Evolutionary conservation across 92 coral and sea anemone species (phyloP).

Genomic region (Heliopora coerulea): DNA sequence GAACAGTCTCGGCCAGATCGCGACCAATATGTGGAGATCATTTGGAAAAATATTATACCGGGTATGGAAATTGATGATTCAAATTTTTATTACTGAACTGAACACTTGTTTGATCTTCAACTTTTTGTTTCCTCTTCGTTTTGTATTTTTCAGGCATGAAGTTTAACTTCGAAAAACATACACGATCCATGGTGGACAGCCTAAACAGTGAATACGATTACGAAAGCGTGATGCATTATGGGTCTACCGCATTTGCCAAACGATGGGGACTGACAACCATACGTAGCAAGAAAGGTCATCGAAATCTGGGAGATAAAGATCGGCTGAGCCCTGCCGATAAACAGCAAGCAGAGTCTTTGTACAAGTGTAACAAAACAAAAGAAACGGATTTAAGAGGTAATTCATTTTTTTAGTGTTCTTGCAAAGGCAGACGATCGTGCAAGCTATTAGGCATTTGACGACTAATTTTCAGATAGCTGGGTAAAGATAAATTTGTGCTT

Average conservation of each 20-base stretch:
- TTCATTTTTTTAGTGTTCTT: no score
- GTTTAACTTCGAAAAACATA: slow-evolving; percentile 13
- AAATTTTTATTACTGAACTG: no score
- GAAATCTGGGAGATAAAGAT: background rate
- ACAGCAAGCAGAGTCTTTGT: background rate
- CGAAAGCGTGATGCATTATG: slow-evolving; percentile 37
- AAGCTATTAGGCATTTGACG: no score
- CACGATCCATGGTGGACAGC: slow-evolving; percentile 6
- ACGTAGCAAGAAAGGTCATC: background rate
- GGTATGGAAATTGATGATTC: background rate
- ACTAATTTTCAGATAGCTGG: no score
- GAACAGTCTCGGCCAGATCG: slow-evolving; percentile 21
- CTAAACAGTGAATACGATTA: slow-evolving; percentile 9
- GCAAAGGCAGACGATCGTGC: no score
- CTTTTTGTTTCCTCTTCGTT: no score
- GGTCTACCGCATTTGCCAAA: slow-evolving; percentile 8
- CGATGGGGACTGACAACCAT: slow-evolving; percentile 11
- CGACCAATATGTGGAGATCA: background rate
- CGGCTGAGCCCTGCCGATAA: background rate
- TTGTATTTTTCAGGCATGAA: background rate
- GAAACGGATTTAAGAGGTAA: no score
- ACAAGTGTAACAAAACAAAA: slow-evolving; percentile 24
- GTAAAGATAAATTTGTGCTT: no score
- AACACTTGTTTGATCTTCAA: no score
- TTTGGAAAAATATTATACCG: background rate